Conservation (phyloP, 2,113 vertebrate genomes). For the Ailuropoda melanoleuca region DNA sequence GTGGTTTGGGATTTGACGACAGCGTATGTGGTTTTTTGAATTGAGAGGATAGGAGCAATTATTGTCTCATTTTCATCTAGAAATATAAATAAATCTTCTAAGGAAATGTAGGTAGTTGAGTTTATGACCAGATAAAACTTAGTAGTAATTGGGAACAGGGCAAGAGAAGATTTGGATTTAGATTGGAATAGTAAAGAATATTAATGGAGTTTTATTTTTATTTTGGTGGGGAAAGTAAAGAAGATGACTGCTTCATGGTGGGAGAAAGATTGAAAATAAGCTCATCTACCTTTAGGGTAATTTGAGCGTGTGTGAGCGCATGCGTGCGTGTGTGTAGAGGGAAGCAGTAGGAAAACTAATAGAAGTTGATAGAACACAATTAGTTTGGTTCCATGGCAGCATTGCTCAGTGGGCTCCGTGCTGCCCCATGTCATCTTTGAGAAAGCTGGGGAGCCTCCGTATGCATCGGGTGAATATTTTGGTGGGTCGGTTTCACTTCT, state of each 20-base stretch:
- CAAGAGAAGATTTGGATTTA: slow-evolving; percentile 12
- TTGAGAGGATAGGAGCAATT: slow-evolving; percentile 34
- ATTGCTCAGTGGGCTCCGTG: neutral
- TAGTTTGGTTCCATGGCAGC: neutral
- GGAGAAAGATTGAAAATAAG: neutral
- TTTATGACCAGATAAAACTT: slow-evolving; percentile 33
- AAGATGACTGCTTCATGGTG: neutral
- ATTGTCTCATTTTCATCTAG: slow-evolving; percentile 58
- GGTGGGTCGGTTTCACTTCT: neutral
- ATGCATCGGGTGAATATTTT: neutral
- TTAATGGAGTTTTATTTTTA: neutral
- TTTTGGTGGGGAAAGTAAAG: slow-evolving; percentile 8
- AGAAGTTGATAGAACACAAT: neutral
- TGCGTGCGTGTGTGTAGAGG: neutral
- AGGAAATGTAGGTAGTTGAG: slow-evolving; percentile 25
- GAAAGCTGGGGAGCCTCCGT: neutral
- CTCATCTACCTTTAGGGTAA: neutral
- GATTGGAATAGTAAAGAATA: neutral
- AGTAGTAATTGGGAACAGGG: neutral
- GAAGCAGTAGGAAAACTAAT: neutral
- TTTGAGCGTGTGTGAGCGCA: too few relatives aligned
- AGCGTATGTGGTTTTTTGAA: slow-evolving; percentile 35
- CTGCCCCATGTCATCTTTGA: neutral
- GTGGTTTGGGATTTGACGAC: slow-evolving; percentile 51
- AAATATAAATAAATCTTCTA: slow-evolving; percentile 41